These are phyloP conservation scores for Deroptyus accipitrinus DNA, from an alignment of 2,113 vertebrate species.

Conservation along the genomic window DNA sequence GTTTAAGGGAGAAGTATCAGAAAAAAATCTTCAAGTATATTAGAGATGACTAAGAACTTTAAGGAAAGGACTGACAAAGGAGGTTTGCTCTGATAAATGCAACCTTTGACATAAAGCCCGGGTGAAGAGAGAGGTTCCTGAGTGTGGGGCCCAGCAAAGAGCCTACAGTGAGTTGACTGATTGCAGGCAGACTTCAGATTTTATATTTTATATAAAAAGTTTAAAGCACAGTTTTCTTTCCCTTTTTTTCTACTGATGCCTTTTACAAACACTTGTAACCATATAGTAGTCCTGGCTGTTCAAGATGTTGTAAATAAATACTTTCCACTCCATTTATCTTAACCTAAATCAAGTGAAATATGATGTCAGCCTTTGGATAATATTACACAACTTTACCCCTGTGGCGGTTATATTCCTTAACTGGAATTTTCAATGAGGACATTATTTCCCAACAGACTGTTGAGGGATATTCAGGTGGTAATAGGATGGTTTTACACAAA, in stretches of 20 bases:
- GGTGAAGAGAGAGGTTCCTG: neutral
- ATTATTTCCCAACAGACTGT: neutral
- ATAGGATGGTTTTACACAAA: neutral
- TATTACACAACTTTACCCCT: neutral
- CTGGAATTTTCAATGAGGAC: neutral
- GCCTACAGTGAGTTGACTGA: neutral
- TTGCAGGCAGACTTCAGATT: neutral
- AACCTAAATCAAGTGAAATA: neutral
- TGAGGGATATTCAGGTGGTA: neutral
- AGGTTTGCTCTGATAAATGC: neutral
- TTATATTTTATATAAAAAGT: neutral
- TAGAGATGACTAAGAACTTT: neutral
- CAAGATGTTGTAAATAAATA: neutral
- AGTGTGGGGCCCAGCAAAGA: neutral
- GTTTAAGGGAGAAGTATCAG: neutral
- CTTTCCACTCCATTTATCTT: neutral
- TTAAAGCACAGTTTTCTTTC: neutral
- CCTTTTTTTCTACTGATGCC: neutral
- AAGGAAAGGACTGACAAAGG: neutral
- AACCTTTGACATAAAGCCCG: neutral
- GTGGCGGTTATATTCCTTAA: neutral
- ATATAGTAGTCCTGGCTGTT: neutral
- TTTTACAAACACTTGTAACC: neutral
- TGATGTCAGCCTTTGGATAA: neutral
- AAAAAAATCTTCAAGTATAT: neutral